A percentile compares a stretch with the other conserved stretches of the same genome.
These are phyloP conservation scores for Turnix velox DNA, from an alignment of 2,113 vertebrate genomes.

Conservation along the genomic window DNA sequence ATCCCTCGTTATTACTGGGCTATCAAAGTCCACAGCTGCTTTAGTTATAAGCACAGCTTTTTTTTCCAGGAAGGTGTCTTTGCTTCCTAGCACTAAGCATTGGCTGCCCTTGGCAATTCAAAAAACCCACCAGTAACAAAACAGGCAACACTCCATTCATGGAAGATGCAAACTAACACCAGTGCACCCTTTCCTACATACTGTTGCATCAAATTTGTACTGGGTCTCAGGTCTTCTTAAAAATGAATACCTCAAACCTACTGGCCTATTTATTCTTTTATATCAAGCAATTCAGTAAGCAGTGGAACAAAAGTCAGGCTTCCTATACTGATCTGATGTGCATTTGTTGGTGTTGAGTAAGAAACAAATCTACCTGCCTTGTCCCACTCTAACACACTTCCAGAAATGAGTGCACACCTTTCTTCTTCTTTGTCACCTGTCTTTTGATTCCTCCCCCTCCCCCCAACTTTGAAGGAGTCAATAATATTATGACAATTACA, in stretches of 20 bases:
- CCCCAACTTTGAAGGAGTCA: background rate
- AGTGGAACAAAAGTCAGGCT: background rate
- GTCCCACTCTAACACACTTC: background rate
- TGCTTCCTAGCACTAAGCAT: background rate
- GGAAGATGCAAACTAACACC: background rate
- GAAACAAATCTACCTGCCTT: background rate
- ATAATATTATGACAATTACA: background rate
- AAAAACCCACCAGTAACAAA: background rate
- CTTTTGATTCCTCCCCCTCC: background rate
- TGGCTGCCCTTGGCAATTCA: background rate
- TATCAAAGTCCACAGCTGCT: background rate
- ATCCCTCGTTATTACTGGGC: background rate
- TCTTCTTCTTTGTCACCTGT: background rate
- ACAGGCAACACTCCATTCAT: rapidly evolving
- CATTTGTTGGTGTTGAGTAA: rapidly evolving
- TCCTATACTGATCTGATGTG: background rate
- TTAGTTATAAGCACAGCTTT: background rate
- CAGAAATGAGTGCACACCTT: background rate
- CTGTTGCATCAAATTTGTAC: background rate
- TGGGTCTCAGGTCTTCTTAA: background rate
- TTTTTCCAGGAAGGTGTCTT: background rate
- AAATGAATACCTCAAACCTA: background rate
- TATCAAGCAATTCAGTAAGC: background rate
- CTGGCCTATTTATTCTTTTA: background rate
- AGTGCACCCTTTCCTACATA: background rate